These are phyloP conservation scores for Cynocephalus volans DNA, from an alignment of 2,113 vertebrate genomes.

Conservation along the genomic window DNA sequence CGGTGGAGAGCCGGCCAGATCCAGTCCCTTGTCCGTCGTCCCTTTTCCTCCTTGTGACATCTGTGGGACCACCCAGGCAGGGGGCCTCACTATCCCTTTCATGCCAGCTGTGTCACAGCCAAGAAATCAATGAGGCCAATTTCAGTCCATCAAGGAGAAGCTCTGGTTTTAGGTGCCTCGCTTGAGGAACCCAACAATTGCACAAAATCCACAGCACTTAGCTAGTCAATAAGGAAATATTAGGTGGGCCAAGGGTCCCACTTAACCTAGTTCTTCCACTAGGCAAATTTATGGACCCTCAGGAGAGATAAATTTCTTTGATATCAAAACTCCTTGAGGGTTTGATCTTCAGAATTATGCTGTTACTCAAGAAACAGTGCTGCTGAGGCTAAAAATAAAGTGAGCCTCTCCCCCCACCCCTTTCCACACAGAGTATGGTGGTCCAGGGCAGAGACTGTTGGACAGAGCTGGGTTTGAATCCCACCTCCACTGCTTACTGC, in stretches of 20 bases:
- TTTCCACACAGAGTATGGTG: accelerated
- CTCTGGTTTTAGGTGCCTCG: accelerated
- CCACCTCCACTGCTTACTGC: accelerated
- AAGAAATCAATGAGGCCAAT: neutral
- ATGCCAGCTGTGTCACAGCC: neutral
- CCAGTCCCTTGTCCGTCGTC: accelerated
- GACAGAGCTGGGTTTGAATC: neutral
- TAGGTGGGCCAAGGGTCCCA: neutral
- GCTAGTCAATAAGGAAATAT: accelerated
- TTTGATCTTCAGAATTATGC: neutral
- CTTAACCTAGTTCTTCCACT: too few species aligned
- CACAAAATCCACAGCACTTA: neutral
- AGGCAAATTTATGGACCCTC: neutral
- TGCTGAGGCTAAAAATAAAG: neutral
- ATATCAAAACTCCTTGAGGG: neutral
- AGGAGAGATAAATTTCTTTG: neutral
- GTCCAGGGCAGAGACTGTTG: neutral
- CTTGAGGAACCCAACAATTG: neutral
- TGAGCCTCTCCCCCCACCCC: too few species aligned
- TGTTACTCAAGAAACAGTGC: neutral
- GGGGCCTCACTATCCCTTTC: neutral
- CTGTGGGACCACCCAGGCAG: accelerated
- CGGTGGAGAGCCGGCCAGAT: neutral
- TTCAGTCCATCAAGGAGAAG: accelerated
- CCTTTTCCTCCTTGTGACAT: accelerated